A percentile compares a stretch with the other conserved stretches of the same genome.
Evolutionary conservation across 2,113 vertebrate genomes (phyloP).

Genomic region (Proteles cristata): DNA sequence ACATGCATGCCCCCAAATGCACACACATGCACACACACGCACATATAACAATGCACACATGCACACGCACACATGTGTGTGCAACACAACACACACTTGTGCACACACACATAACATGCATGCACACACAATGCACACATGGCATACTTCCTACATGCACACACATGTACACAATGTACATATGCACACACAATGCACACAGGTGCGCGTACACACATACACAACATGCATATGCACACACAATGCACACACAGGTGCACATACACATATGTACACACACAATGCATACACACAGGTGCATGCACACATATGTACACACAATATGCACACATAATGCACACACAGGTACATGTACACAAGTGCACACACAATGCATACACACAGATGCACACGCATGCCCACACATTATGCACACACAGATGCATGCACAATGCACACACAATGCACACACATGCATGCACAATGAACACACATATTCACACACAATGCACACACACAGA

Average conservation of each 20-base stretch:
- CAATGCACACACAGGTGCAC: too few relatives aligned
- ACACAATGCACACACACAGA: neutral
- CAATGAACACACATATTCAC: neutral
- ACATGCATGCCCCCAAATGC: neutral
- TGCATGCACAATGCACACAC: neutral
- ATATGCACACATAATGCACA: neutral
- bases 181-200: too few relatives aligned
- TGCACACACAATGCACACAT: neutral
- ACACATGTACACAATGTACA: too few relatives aligned
- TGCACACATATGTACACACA: neutral
- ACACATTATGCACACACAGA: neutral
- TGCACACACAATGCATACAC: neutral
- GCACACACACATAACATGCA: too few relatives aligned
- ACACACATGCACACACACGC: neutral
- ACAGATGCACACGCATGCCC: accelerated
- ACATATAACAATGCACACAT: neutral
- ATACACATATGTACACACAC: too few relatives aligned
- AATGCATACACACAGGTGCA: neutral
- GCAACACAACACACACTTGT: neutral
- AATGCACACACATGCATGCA: neutral
- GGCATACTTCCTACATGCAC: too few relatives aligned
- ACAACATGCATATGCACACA: too few relatives aligned
- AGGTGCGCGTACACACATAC: too few relatives aligned
- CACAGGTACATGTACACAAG: neutral
- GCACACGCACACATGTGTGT: too few relatives aligned